Evolutionary conservation across 2,888 invertebrate species (phyloP).

Genomic region (Macaria liturata): DNA sequence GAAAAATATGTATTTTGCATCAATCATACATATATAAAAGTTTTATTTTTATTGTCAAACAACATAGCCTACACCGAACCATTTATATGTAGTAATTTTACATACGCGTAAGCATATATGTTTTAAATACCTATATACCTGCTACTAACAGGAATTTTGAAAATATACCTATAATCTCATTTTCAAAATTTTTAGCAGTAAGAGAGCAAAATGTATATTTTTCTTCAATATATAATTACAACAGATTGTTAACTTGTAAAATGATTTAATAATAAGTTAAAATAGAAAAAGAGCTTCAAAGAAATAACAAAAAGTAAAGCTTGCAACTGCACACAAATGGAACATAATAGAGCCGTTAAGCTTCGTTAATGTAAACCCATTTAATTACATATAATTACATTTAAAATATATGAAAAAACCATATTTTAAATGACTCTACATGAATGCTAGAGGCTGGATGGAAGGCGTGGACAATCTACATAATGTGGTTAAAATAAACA

Average conservation of each 20-base stretch:
- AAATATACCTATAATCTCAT: too few species aligned
- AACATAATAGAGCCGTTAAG: slow-evolving; percentile 25
- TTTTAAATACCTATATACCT: too few species aligned
- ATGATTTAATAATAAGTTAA: slow-evolving; percentile 27
- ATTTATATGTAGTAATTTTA: too few species aligned
- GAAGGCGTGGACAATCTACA: slow-evolving; percentile 39
- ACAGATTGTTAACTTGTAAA: slow-evolving; percentile 11
- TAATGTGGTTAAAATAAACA: slow-evolving; percentile 77
- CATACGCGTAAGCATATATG: too few species aligned
- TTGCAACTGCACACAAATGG: slow-evolving; percentile 34
- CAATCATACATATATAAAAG: too few species aligned
- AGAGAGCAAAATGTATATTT: slow-evolving; percentile 22
- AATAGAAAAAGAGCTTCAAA: slow-evolving; percentile 47
- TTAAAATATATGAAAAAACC: slow-evolving; percentile 22
- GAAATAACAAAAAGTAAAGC: slow-evolving; percentile 36
- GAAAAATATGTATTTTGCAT: slow-evolving; percentile 32
- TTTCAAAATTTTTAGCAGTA: too few species aligned
- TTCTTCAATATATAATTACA: neutral
- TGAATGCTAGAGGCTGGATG: slow-evolving; percentile 16
- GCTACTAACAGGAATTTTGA: too few species aligned
- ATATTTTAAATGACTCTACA: slow-evolving; percentile 31
- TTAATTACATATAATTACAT: slow-evolving; percentile 23
- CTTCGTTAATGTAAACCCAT: slow-evolving; percentile 31
- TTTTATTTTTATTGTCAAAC: too few species aligned
- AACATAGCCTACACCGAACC: too few species aligned